These are phyloP conservation scores for Flabesymbios commensalis DNA, from an alignment of 2,888 invertebrate species.

Conservation along the genomic window DNA sequence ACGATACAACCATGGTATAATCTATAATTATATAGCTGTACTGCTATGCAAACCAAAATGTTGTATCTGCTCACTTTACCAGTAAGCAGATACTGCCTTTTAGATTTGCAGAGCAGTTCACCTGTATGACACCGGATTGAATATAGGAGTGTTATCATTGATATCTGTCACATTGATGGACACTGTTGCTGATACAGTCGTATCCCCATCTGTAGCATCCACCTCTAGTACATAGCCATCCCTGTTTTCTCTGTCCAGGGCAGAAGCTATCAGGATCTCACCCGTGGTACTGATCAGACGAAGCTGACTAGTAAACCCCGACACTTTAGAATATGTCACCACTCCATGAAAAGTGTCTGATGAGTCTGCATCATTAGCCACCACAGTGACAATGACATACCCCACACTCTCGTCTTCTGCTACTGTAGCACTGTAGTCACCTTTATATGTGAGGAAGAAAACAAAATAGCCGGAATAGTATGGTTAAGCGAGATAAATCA, in stretches of 20 bases:
- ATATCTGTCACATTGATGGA: slow-evolving; percentile 18
- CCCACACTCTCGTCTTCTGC: slow-evolving; percentile 11
- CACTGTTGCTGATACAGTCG: slow-evolving; percentile 7
- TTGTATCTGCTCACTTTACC: too few species aligned
- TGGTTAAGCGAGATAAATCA: too few species aligned
- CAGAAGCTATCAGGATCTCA: not conserved
- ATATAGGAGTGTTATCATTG: not conserved
- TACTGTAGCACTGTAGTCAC: not conserved
- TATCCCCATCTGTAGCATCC: not conserved
- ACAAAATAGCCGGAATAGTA: too few species aligned
- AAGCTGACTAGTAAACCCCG: not conserved
- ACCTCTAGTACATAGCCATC: slow-evolving; percentile 27
- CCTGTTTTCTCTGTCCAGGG: slow-evolving; percentile 3
- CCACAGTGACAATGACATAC: slow-evolving; percentile 24
- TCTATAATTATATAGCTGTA: too few species aligned
- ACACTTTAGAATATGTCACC: slow-evolving; percentile 26
- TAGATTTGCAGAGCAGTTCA: too few species aligned
- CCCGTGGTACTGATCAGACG: not conserved
- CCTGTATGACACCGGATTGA: slow-evolving; percentile 1
- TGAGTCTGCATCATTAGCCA: slow-evolving; percentile 37
- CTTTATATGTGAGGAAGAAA: not conserved
- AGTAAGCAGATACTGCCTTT: too few species aligned
- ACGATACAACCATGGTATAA: too few species aligned
- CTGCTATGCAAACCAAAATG: too few species aligned
- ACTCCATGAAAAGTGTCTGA: slow-evolving; percentile 23